Evolutionary conservation across 2,113 vertebrate species (phyloP), one percentile per base, ranked within the genome.

Genomic region (Tachysurus vachellii): DNA sequence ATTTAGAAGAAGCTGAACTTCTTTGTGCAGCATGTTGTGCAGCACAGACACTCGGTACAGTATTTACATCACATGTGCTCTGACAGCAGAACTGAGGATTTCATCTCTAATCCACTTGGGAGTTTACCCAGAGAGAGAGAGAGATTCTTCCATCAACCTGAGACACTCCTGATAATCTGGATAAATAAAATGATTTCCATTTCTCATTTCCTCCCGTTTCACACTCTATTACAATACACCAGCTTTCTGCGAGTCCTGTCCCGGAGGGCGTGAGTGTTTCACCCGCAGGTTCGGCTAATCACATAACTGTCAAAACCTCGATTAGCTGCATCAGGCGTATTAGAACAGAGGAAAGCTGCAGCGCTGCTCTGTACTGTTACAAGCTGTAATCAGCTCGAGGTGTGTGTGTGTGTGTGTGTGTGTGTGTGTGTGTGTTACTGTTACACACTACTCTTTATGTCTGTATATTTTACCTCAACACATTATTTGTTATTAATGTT

Each of bases 131-230:
- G 56, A 28, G 81, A 81, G 1, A 36, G 1, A 36, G 66, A 86
- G 75, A 71, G 87, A 88, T 90, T 87, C 79, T 54, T 86, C 73
- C 50, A 88, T 82, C 84, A 86, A 80, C 73, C 73, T 86, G 66
- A 90, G 85, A 79, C 23, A 77, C 89, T 90, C 77, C 85, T 85
- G 84, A 90, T 90, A 90, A 90, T 88, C 84, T 88, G 80, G 77
- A 88, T 88, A 70, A 88, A 86, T 56, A 9, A 36, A 88, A 86
- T 75, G 44, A 90, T 90, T 86, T 86, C 73, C 81, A 80, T 56
- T 36, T 73, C 83, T 85, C 54, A 83, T 82, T 47, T 66, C 64
- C 59, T 54, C 80, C 56, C 56, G 59, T 83, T 83, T 75, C 36
- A 71, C 75, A 81, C 31, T 59, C 75, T 68, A 21, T 80, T 83